Evolutionary conservation across 1,140 invertebrate species (phyloP), one percentile per base, ranked within the genome.

Genomic region (Saccostrea echinata): DNA sequence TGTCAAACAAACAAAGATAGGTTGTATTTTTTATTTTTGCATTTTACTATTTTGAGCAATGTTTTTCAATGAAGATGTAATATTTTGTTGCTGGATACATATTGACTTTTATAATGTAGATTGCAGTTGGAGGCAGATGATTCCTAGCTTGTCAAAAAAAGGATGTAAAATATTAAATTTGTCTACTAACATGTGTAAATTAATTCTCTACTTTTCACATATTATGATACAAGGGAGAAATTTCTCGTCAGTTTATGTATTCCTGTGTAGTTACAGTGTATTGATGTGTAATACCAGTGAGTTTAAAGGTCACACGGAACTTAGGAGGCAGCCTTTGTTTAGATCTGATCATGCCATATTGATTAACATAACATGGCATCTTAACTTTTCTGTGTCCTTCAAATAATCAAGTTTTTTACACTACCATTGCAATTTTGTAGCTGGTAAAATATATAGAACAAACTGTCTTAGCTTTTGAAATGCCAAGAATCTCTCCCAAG

Each of bases 1-100:
- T 33, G 68, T 30, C 24, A 64, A 76, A 76, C 3, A 13, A 30
- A 33, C n/a, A 76, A 76, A 33, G 9, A 76, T 30, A 76, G 68
- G 68, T 76, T 76, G 68, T 76, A 76, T 76, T 76, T 76, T 71
- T 30, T 76, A 33, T 76, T 30, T 76, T 61, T n/a, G n/a, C 55
- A 30, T 71, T 76, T 76, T 76, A 76, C 24, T 16, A 30, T 76
- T 33, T 76, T 18, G 30, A 27, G 68, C 55, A 30, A 30, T 18
- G 68, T 27, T 76, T 76, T 76, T 27, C 27, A 30, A 16, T 27
- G 30, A 76, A 76, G 30, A 71, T 76, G 68, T 30, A 76, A 76
- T 76, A 76, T 76, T 76, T 76, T 30, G 68, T 35, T 30, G 64
- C n/a, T 27, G 68, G 27, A 30, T 43, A 43, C 43, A 43, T 76